Evolutionary conservation across 2,797 vertebrate genomes (phyloP).

Genomic region (Melanotaenia maccullochi): DNA sequence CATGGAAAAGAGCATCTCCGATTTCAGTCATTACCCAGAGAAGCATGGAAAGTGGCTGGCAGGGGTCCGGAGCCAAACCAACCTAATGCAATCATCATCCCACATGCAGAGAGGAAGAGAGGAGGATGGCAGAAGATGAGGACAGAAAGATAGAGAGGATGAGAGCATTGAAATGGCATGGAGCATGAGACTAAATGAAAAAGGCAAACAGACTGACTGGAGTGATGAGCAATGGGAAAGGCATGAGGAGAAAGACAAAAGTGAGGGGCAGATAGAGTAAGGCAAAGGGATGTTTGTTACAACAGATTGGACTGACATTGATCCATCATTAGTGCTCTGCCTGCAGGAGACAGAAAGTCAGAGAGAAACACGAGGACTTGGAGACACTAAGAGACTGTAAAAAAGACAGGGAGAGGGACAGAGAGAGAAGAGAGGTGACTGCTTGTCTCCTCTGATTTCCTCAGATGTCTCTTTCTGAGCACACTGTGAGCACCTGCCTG

Average conservation of each 20-base stretch:
- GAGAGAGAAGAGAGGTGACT: slow-evolving; percentile 73
- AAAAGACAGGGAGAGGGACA: slow-evolving; percentile 55
- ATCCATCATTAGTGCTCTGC: slow-evolving; percentile 79
- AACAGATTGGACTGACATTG: slow-evolving; percentile 79
- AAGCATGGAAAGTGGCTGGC: slow-evolving; percentile 70
- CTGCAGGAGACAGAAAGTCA: slow-evolving; percentile 58
- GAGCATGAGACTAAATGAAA: slow-evolving; percentile 26
- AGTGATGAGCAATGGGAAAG: not conserved
- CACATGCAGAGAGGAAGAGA: slow-evolving; percentile 45
- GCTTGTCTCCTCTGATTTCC: slow-evolving; percentile 71
- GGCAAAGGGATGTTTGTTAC: slow-evolving; percentile 66
- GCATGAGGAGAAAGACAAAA: slow-evolving; percentile 29
- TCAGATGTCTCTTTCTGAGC: slow-evolving; percentile 53
- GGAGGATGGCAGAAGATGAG: slow-evolving; percentile 25
- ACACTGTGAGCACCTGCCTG: slow-evolving; percentile 30
- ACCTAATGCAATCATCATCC: slow-evolving; percentile 72
- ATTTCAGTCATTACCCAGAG: slow-evolving; percentile 75
- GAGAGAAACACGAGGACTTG: slow-evolving; percentile 57
- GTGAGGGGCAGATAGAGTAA: slow-evolving; percentile 34
- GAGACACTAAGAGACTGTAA: slow-evolving; percentile 48
- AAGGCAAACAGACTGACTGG: slow-evolving; percentile 10
- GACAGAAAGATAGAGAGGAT: slow-evolving; percentile 40
- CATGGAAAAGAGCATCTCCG: slow-evolving; percentile 71
- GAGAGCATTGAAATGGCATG: slow-evolving; percentile 10
- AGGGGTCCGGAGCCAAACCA: slow-evolving; percentile 61